These are phyloP conservation scores for Gobiocypris rarus DNA, from an alignment of 2,113 vertebrate genomes.

Conservation along the genomic window DNA sequence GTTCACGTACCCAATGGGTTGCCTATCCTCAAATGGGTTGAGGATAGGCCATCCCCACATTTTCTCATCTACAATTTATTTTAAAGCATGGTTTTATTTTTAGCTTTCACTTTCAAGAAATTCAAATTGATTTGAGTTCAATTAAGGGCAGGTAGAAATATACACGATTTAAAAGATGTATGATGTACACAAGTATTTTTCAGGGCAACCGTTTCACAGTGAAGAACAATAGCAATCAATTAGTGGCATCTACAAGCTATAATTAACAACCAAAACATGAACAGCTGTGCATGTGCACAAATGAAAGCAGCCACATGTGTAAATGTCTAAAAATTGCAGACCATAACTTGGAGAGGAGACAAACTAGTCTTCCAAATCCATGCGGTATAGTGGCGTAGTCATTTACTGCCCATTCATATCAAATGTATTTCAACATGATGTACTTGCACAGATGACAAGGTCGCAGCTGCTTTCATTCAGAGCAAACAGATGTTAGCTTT, in stretches of 20 bases:
- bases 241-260: background rate
- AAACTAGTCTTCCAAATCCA: conserved; percentile 21
- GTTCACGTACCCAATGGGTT: background rate
- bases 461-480: conserved; percentile 42
- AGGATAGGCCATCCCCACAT: background rate
- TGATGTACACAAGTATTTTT: background rate
- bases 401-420: conserved; percentile 33
- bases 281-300: conserved; percentile 20
- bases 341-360: background rate
- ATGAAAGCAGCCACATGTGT: conserved; percentile 32
- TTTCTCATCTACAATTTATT: background rate
- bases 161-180: background rate
- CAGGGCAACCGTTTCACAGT: background rate
- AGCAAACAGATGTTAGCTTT: conserved; percentile 38
- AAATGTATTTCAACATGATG: conserved; percentile 30
- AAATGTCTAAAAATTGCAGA: conserved; percentile 25
- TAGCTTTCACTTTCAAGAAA: background rate
- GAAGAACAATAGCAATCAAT: conserved; percentile 12
- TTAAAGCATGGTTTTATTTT: background rate
- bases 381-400: background rate
- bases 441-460: conserved; percentile 26
- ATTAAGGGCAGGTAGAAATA: background rate
- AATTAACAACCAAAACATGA: conserved; percentile 24
- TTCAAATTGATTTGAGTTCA: too few species aligned
- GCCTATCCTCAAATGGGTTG: too few species aligned